Conservation (phyloP, 2,888 invertebrate genomes). For the Cotesia congregata region DNA sequence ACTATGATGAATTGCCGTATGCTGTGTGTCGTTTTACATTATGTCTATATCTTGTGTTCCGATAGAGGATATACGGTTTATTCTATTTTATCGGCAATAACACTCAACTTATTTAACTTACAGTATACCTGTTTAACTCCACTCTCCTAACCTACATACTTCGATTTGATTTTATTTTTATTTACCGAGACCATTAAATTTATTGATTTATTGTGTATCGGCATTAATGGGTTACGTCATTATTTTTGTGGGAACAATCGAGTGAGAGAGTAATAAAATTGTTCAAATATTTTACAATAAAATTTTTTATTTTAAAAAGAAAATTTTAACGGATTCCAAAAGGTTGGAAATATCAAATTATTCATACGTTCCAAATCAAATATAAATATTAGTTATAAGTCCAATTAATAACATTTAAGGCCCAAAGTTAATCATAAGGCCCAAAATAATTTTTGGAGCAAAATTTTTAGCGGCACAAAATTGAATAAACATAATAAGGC, state of each 20-base stretch:
- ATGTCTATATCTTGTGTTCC: no score
- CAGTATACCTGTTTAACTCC: not conserved
- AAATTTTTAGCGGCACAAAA: no score
- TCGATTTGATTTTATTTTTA: no score
- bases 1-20: conserved; percentile 30
- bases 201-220: no score
- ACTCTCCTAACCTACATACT: not conserved
- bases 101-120: not conserved
- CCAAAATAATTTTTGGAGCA: not conserved
- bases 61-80: not conserved
- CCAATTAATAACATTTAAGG: not conserved
- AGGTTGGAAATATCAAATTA: not conserved
- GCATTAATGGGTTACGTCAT: no score
- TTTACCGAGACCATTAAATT: no score
- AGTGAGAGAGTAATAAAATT: no score
- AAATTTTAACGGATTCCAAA: no score
- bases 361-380: not conserved
- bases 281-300: no score
- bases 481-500: no score
- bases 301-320: no score
- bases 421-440: not conserved
- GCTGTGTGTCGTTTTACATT: not conserved
- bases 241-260: no score
- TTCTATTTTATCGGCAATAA: not conserved
- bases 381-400: not conserved